Conservation (phyloP, 2,797 vertebrate species). For the Protosalanx chinensis region DNA sequence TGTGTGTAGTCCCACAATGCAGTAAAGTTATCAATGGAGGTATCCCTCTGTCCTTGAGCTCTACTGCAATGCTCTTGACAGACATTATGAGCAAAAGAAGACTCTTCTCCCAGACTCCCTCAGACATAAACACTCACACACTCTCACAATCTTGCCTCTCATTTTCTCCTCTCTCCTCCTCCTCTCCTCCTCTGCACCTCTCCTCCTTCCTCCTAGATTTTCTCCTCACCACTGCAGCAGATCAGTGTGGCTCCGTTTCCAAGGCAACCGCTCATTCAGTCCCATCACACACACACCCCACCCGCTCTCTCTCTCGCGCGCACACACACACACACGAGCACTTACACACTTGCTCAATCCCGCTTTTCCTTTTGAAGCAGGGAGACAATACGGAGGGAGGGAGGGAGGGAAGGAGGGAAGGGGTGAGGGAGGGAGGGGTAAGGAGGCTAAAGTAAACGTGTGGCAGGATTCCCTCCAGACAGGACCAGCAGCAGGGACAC, state of each 20-base stretch:
- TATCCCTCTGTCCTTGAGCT: too few species aligned
- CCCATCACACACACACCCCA: slow-evolving; percentile 6
- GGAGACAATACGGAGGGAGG: slow-evolving; percentile 45
- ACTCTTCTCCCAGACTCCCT: too few species aligned
- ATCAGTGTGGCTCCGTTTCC: slow-evolving; percentile 31
- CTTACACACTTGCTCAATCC: slow-evolving; percentile 6
- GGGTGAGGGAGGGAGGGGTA: neutral
- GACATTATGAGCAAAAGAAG: too few species aligned
- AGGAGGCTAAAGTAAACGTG: slow-evolving; percentile 43
- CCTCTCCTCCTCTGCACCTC: neutral
- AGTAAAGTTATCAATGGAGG: too few species aligned
- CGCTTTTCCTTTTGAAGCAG: slow-evolving; percentile 45
- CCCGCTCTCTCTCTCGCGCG: neutral
- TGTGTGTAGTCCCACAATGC: too few species aligned
- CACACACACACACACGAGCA: slow-evolving; percentile 21
- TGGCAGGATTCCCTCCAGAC: slow-evolving; percentile 31
- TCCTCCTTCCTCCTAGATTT: neutral
- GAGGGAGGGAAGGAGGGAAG: neutral
- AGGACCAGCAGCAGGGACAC: slow-evolving; percentile 24
- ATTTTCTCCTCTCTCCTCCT: neutral
- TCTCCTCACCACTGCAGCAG: slow-evolving; percentile 23
- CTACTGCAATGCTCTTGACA: too few species aligned
- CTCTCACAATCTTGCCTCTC: neutral
- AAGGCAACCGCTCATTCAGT: slow-evolving; percentile 19
- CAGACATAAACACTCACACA: neutral